A percentile compares a stretch with the other conserved stretches of the same genome.
phyloP scores from a whole-genome alignment of 2,888 invertebrate genomes.

The Bruchidius siliquastri region DNA sequence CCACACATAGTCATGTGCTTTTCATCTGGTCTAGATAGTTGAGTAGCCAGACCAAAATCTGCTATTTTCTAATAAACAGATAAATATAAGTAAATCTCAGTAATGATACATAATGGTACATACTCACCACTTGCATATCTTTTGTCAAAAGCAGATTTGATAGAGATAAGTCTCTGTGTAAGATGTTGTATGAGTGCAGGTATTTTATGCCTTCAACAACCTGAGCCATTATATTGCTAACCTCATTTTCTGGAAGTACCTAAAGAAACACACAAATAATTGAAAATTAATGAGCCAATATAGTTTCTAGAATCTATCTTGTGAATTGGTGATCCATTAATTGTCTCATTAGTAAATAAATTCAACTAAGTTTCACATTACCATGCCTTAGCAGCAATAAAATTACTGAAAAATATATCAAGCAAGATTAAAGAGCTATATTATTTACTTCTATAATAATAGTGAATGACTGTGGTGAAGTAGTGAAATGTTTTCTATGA shows the following conservation, averaged over 20 bases:
- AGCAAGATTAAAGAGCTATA: too few relatives aligned
- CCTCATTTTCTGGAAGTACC: constrained; percentile 55
- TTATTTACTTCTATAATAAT: too few relatives aligned
- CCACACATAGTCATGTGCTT: constrained; percentile 98
- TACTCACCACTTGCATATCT: constrained; percentile 75
- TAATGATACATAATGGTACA: constrained; percentile 5
- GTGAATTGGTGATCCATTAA: too few relatives aligned
- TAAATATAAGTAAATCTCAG: neutral
- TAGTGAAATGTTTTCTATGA: too few relatives aligned
- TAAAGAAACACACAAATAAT: too few relatives aligned
- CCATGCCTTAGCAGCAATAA: too few relatives aligned
- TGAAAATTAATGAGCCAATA: too few relatives aligned
- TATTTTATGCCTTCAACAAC: constrained; percentile 88
- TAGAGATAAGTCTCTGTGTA: constrained; percentile 89
- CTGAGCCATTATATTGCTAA: constrained; percentile 75
- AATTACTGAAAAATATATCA: too few relatives aligned
- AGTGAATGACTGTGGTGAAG: too few relatives aligned
- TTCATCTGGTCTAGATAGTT: constrained; percentile 79
- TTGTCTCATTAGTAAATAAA: too few relatives aligned
- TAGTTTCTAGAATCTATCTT: too few relatives aligned
- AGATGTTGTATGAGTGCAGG: constrained; percentile 85
- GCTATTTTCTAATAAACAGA: constrained; percentile 76
- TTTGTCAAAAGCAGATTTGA: constrained; percentile 84
- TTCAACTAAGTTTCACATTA: too few relatives aligned
- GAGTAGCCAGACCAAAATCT: constrained; percentile 94